These are phyloP conservation scores for Calameuta idolon DNA, from an alignment of 2,888 invertebrate species.

Conservation along the genomic window DNA sequence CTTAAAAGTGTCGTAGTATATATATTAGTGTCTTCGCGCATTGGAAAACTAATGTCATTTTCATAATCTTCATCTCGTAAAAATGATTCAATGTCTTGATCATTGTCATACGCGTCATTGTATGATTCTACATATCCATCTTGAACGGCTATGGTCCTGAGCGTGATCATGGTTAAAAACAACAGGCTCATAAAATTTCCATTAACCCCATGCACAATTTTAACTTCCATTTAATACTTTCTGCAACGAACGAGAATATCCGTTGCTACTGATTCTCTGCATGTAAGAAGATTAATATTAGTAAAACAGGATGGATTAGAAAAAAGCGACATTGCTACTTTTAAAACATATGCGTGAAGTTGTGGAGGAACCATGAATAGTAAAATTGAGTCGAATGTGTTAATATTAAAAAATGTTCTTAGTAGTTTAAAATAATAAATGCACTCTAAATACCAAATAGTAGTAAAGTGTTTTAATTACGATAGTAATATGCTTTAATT, in stretches of 20 bases:
- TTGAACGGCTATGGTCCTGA: not conserved
- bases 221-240: conserved; percentile 20
- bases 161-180: not conserved
- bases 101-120: conserved; percentile 23
- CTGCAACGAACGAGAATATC: not conserved
- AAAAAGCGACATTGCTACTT: conserved; percentile 16
- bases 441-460: not conserved
- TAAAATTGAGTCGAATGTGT: not conserved
- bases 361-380: conserved; percentile 6
- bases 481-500: not conserved
- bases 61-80: conserved; percentile 27
- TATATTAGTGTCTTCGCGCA: conserved; percentile 11
- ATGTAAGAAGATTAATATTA: not conserved
- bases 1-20: conserved; percentile 6
- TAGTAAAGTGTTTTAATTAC: not conserved
- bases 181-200: conserved; percentile 5
- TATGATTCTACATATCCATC: conserved; percentile 23
- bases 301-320: conserved; percentile 4
- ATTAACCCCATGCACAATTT: conserved; percentile 12
- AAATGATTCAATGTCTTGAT: conserved; percentile 12
- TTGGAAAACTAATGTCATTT: conserved; percentile 20
- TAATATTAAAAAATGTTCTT: not conserved
- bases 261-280: conserved; percentile 6
- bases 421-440: not conserved
- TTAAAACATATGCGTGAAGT: conserved; percentile 15